These are phyloP conservation scores for Seriola aureovittata DNA, from an alignment of 2,113 vertebrate genomes.

Conservation along the genomic window DNA sequence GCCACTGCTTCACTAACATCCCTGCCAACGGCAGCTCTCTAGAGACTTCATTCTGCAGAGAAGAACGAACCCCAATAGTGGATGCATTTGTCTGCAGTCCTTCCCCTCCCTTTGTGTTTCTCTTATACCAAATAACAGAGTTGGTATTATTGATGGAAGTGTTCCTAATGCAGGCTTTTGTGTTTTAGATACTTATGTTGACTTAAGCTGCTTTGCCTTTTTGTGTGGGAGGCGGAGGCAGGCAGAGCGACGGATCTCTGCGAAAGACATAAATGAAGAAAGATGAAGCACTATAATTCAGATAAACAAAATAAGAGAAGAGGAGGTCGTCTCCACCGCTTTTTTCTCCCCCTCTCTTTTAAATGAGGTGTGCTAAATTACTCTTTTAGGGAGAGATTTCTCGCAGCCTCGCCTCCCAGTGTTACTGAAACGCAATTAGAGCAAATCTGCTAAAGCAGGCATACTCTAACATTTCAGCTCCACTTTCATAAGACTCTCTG, in stretches of 20 bases:
- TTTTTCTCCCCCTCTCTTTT: conserved; percentile 20
- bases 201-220: conserved; percentile 39
- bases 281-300: conserved; percentile 40
- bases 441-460: conserved; percentile 58
- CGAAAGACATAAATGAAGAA: conserved; percentile 59
- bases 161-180: conserved; percentile 4
- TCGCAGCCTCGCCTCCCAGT: conserved; percentile 42
- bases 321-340: conserved; percentile 7
- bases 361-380: conserved; percentile 68
- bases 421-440: conserved; percentile 67
- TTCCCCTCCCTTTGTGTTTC: background rate
- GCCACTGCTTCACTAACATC: background rate
- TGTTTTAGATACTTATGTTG: conserved; percentile 15
- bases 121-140: background rate
- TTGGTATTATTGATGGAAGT: conserved; percentile 26
- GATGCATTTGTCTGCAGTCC: background rate
- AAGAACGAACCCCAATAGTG: background rate
- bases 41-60: background rate
- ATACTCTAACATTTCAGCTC: conserved; percentile 25
- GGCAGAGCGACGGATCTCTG: conserved; percentile 43
- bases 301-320: conserved; percentile 39
- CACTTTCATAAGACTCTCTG: conserved; percentile 3
- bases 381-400: conserved; percentile 51
- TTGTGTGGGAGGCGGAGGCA: conserved; percentile 49
- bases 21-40: background rate